Base-by-base conservation (phyloP, 2,888 invertebrate species). In the Chymomyza fuscimana region DNA sequence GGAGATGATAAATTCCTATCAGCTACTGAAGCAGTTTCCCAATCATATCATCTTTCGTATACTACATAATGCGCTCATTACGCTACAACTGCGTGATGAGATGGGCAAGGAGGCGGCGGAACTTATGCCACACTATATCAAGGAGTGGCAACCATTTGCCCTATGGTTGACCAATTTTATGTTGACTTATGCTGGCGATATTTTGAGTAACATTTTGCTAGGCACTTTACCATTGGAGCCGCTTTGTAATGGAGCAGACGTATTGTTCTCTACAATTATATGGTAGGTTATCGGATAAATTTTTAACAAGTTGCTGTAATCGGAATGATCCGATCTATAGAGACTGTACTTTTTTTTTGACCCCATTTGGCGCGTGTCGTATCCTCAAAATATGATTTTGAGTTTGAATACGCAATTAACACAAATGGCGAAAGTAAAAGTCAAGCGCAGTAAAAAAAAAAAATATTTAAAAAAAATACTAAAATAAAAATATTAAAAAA, bases 31-130 rank as follows among this genome's bases (percentile, higher is more conserved):
- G 62, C 72, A 79, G n/a, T 68, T 79, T 29, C 69, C 82, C 60
- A 76, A 77, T 40, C 82, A 84, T 50, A 65, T 82, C 10, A 5
- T 81, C 29, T 85, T 87, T 25, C 87, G 87, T 36, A 63, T 74
- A 16, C 68, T 85, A 22, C 79, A 87, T 63, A 81, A 77, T 63
- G 72, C 79, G 6, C 73, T 76, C 16, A 76, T 83, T 5, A 75
- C 87, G 5, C 60, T 79, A 15, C 86, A 87, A 60, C 51, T 87
- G 22, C 74, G 85, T n/a, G 81, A 87, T 9, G 81, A 85, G 19
- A 63, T 85, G 10, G 52, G 63, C 61, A 36, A 50, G 22, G 61
- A 63, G 19, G 12, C 29, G 15, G 63, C 59, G 40, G 46, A 46
- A 46, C 40, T 46, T 46, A 46, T 46, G 40, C 25, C 25, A 19